Evolutionary conservation across 1,140 invertebrate genomes (phyloP).

Genomic region (Watersipora subatra): DNA sequence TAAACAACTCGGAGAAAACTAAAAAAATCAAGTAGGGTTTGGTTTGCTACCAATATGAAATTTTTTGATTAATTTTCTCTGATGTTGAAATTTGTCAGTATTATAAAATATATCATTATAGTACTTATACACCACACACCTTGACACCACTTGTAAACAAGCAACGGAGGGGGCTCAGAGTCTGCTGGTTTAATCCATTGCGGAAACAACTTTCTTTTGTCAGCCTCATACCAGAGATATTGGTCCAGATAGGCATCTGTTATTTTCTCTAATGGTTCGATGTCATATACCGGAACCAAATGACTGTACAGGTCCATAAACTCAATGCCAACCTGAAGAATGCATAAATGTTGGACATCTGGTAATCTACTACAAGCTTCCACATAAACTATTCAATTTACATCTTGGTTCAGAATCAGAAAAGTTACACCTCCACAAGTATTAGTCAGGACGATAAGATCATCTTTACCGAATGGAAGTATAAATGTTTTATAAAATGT

Average conservation of each 20-base stretch:
- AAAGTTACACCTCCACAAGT: neutral
- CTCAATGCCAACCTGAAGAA: slow-evolving; percentile 78
- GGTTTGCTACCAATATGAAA: too few relatives aligned
- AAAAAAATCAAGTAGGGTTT: too few relatives aligned
- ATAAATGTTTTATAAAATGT: too few relatives aligned
- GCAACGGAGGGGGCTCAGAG: slow-evolving; percentile 88
- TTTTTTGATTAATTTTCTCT: too few relatives aligned
- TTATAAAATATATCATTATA: too few relatives aligned
- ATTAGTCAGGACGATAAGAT: neutral
- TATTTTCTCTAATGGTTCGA: slow-evolving; percentile 97
- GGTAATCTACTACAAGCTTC: neutral
- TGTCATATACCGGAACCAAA: slow-evolving; percentile 95
- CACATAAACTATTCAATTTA: neutral
- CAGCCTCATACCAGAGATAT: slow-evolving; percentile 98
- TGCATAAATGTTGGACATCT: neutral
- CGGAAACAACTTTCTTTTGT: slow-evolving; percentile 88
- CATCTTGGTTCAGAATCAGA: neutral
- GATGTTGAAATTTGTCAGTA: too few relatives aligned
- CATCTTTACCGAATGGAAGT: too few relatives aligned
- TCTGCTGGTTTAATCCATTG: slow-evolving; percentile 99
- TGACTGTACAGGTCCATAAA: slow-evolving; percentile 99
- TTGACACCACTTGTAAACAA: slow-evolving; percentile 99
- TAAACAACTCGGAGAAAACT: too few relatives aligned
- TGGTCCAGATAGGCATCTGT: slow-evolving; percentile 99
- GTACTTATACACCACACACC: too few relatives aligned